Base-by-base conservation (phyloP, 2,113 vertebrate genomes). In the Bufo gargarizans region DNA sequence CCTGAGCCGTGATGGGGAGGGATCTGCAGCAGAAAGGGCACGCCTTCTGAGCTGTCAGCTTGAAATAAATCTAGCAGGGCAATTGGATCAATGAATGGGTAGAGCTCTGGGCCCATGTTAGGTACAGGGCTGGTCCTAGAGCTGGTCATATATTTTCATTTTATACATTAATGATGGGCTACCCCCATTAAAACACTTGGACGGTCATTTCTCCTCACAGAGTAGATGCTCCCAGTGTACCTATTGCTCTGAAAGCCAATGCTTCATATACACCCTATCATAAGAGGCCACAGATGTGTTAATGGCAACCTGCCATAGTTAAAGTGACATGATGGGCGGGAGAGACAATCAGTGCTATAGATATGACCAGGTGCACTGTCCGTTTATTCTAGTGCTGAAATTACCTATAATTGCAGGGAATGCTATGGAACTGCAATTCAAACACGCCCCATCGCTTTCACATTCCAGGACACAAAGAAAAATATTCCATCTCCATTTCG, bases 331-430 rank as follows among this genome's bases (percentile, higher is more conserved):
- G 19, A 9, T 11, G 59, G 59, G 17, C 4, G 43, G 19, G 43
- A 49, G 77, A 43, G 80, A 45, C 22, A 6, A 43, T 81, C 56
- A 43, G n/a, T 11, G 14, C 20, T 69, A 53, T 19, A 22, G 63
- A 50, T 71, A 55, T 55, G 65, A 43, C 65, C 82, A 84, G 82
- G 65, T 69, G 50, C 45, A 33, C 65, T 84, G 63, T 71, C 47
- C 82, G 55, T 55, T 67, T 50, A 69, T 53, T 16, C 4, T 33
- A 55, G 20, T 53, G 58, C 82, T 74, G 49, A 69, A 84, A 84
- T 84, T 71, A 58, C 61, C 61, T 67, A 7, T 83, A 69, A 83
- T 83, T 83, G 61, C 47, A 49, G 63, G 20, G 47, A 83, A 83
- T 17, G 55, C 55, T 43, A 58, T 45, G 58, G 79, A 63, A 6